Percentiles rank a stretch among this genome's conserved stretches.
These are phyloP conservation scores for Meandrusa payeni DNA, from an alignment of 2,888 invertebrate genomes.

Conservation along the genomic window DNA sequence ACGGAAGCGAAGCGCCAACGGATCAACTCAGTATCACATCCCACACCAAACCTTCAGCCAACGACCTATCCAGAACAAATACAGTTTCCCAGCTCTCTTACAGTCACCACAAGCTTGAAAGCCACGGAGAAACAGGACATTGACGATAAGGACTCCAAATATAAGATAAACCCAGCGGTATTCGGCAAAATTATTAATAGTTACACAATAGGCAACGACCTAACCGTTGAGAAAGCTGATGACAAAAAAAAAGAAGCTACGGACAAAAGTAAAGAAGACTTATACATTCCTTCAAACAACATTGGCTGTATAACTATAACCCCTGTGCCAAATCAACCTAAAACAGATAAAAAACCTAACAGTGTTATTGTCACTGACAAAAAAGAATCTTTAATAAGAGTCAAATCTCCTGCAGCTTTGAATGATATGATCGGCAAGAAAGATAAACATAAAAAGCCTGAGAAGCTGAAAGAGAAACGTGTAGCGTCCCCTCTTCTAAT, in stretches of 20 bases:
- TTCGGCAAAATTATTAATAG: conserved; percentile 50
- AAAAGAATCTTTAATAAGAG: conserved; percentile 55
- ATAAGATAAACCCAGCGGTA: conserved; percentile 33
- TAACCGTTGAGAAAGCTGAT: conserved; percentile 52
- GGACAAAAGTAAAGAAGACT: conserved; percentile 51
- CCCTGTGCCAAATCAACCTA: conserved; percentile 50
- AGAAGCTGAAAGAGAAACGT: conserved; percentile 49
- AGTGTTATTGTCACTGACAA: conserved; percentile 32
- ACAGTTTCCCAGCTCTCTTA: conserved; percentile 69
- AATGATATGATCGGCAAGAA: conserved; percentile 64
- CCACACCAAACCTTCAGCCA: conserved; percentile 27
- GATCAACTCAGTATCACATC: conserved; percentile 43
- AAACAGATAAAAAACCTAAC: conserved; percentile 43
- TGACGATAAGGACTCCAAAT: conserved; percentile 38
- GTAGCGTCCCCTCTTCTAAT: conserved; percentile 53
- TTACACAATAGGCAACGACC: conserved; percentile 51
- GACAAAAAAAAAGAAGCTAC: conserved; percentile 42
- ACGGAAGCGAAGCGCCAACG: conserved; percentile 58
- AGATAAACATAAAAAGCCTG: conserved; percentile 44
- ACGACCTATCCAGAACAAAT: conserved; percentile 52
- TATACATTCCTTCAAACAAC: conserved; percentile 62
- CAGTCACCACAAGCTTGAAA: conserved; percentile 57
- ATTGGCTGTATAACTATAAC: conserved; percentile 75
- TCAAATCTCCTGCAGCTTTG: conserved; percentile 67
- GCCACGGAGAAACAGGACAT: conserved; percentile 32